Base-by-base conservation (phyloP, 2,888 invertebrate species). In the Nomada lathburiana region DNA sequence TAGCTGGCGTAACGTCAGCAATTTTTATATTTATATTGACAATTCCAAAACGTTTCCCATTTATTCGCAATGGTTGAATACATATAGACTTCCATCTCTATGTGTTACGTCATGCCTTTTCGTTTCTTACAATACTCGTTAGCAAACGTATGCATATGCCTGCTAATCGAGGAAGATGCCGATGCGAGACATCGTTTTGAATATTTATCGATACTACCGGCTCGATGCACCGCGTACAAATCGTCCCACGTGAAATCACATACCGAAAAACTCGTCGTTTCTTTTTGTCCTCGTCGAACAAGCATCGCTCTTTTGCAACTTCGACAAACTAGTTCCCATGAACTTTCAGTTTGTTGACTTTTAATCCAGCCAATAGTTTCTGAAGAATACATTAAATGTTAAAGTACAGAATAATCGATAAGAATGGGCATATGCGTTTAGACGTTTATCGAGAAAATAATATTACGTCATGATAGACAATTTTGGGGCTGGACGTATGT, bases 181-280 rank as follows among this genome's bases (percentile, higher is more conserved):
- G 60, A 53, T 18, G 64, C 63, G 57, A 36, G 62, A 64, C 68
- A 20, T 64, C 63, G 70, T 60, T 57, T 52, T 55, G 71, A 77
- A 72, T 77, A 72, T 50, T 65, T 65, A 76, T 76, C n/a, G 23
- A 42, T 23, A 36, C 1, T 67, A 7, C n/a, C 18, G 11, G 42
- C 55, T 11, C 68, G 55, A 23, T 68, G 55, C 59, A 42, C 23
- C 55, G 52, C 42, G 55, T 23, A n/a, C 68, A 55, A 42, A 42
- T 55, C 20, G 20, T n/a, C 36, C 20, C 52, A 16, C 36, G 67
- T 53, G 52, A 53, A 67, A 67, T 67, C 18, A 2, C 23, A 55
- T 7, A 11, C 42, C 42, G 55, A 68, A 23, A 68, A 68, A 55
- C 20, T 7, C 20, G 1, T 16, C 18, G 23, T 47, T 42, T 42